Evolutionary conservation across 2,113 vertebrate species (phyloP).

Genomic region (Grus americana): DNA sequence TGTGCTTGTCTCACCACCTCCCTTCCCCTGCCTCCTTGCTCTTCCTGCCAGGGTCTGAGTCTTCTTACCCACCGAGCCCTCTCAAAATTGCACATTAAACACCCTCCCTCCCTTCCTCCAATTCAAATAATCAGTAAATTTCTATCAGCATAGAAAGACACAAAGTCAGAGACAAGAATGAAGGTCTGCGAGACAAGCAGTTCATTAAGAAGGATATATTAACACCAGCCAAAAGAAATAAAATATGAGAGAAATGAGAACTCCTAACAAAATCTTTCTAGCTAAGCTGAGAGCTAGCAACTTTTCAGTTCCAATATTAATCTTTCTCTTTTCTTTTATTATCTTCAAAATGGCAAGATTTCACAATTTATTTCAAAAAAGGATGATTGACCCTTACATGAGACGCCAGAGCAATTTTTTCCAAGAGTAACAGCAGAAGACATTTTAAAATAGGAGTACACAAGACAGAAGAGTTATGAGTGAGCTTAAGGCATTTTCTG

Average conservation of each 20-base stretch:
- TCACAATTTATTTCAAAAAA: not conserved
- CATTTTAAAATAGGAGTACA: not conserved
- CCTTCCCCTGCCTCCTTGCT: not conserved
- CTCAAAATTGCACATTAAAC: not conserved
- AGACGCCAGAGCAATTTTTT: not conserved
- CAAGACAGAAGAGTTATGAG: not conserved
- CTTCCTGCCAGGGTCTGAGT: not conserved
- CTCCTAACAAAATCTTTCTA: not conserved
- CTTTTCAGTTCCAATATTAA: not conserved
- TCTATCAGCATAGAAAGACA: not conserved
- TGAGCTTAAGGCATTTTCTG: not conserved
- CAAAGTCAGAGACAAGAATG: not conserved
- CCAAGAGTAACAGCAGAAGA: not conserved
- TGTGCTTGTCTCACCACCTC: not conserved
- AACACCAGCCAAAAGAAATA: not conserved
- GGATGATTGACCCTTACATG: not conserved
- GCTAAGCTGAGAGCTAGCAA: not conserved
- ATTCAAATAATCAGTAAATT: not conserved
- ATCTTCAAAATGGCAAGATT: not conserved
- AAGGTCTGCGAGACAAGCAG: accelerated
- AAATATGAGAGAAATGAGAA: not conserved
- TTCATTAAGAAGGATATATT: not conserved
- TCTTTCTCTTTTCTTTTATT: not conserved
- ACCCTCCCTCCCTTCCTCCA: not conserved
- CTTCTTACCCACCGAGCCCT: not conserved